phyloP scores from a whole-genome alignment of 2,113 vertebrate species.

The Channa maculata region DNA sequence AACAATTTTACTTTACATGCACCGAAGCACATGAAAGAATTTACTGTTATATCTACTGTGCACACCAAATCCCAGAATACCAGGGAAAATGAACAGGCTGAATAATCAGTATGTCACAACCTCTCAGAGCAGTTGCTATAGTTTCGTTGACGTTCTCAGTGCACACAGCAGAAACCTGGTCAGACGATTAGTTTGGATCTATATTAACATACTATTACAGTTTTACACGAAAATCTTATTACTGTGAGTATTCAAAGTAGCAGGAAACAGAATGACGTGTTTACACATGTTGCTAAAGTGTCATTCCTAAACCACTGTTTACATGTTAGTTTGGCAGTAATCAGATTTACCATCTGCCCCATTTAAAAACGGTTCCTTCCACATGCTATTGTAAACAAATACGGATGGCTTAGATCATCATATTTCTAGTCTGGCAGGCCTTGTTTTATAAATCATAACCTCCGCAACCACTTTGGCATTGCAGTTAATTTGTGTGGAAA shows the following conservation, averaged over 20 bases:
- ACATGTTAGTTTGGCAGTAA: constrained; percentile 19
- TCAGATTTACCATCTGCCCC: constrained; percentile 1
- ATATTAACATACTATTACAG: background rate
- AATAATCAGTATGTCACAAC: background rate
- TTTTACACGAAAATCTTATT: background rate
- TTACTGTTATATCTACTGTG: too few species aligned
- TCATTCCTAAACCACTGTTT: constrained; percentile 28
- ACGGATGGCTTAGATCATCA: background rate
- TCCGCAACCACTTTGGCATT: constrained; percentile 25
- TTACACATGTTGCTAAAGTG: constrained; percentile 27
- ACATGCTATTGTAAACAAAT: constrained; percentile 32
- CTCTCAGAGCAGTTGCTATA: background rate
- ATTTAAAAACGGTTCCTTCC: background rate
- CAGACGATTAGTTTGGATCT: background rate
- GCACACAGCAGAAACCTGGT: background rate
- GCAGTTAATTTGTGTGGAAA: constrained; percentile 30
- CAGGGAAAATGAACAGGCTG: background rate
- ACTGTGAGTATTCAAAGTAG: background rate
- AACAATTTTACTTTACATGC: constrained; percentile 14
- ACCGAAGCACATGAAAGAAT: constrained; percentile 7
- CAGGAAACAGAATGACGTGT: constrained; percentile 31
- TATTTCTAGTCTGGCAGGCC: background rate
- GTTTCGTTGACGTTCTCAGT: background rate
- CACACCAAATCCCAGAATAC: too few species aligned
- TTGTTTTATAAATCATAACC: constrained; percentile 37